These are phyloP conservation scores for Syrphus vitripennis DNA, from an alignment of 2,888 invertebrate species.

Conservation along the genomic window DNA sequence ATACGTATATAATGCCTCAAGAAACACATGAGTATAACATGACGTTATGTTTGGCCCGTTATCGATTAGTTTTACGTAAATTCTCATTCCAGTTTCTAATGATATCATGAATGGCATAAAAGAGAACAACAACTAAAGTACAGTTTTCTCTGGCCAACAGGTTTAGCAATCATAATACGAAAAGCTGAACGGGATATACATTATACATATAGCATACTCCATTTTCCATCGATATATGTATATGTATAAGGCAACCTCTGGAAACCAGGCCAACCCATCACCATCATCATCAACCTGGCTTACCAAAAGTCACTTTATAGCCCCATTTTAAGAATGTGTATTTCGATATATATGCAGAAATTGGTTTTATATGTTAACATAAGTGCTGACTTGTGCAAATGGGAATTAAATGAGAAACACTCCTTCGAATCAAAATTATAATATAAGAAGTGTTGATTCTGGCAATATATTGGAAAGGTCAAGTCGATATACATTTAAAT, in stretches of 20 bases:
- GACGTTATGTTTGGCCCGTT: constrained; percentile 26
- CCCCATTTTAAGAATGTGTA: constrained; percentile 21
- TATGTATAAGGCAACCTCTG: neutral
- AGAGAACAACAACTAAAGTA: constrained; percentile 3
- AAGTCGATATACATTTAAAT: neutral
- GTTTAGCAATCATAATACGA: constrained; percentile 12
- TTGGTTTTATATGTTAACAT: constrained; percentile 12
- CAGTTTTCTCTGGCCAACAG: constrained; percentile 42
- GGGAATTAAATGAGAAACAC: constrained; percentile 19
- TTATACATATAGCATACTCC: no score
- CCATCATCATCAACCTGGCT: constrained; percentile 1
- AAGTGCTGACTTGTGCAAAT: constrained; percentile 21
- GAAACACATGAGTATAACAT: constrained; percentile 11
- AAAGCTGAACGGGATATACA: neutral
- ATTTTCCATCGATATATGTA: no score
- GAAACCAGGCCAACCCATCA: neutral
- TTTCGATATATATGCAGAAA: neutral
- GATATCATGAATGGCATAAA: constrained; percentile 18
- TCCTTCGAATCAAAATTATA: neutral
- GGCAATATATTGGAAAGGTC: neutral
- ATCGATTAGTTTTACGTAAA: constrained; percentile 51
- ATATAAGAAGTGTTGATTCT: neutral
- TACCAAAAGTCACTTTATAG: constrained; percentile 25
- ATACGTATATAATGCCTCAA: neutral
- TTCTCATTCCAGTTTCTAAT: constrained; percentile 15